These are phyloP conservation scores for Dicrostonyx torquatus DNA, from an alignment of 2,797 vertebrate genomes.

Conservation along the genomic window DNA sequence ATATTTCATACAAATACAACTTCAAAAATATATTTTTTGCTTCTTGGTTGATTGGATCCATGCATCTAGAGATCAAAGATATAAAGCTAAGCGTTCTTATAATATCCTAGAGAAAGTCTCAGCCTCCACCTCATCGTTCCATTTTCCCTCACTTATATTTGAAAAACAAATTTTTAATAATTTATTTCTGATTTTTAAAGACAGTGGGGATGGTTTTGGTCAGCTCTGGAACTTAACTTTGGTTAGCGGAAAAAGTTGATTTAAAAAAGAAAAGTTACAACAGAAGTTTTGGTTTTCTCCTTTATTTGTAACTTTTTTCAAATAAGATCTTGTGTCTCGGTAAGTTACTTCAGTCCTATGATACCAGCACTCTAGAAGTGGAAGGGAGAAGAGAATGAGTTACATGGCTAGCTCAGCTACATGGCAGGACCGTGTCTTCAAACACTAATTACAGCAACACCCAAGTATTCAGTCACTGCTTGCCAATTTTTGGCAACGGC, in stretches of 20 bases:
- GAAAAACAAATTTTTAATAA: background rate
- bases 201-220: background rate
- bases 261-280: conserved; percentile 1
- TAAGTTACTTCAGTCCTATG: background rate
- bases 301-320: background rate
- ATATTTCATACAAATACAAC: background rate
- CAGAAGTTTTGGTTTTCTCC: background rate
- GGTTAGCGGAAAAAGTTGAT: background rate
- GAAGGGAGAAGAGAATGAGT: background rate
- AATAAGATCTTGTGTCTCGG: background rate
- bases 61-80: background rate
- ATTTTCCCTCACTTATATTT: background rate
- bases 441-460: background rate
- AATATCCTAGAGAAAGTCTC: background rate
- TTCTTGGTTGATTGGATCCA: background rate
- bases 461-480: background rate
- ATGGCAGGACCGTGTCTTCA: background rate
- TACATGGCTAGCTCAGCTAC: background rate
- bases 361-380: background rate
- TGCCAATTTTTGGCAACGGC: background rate
- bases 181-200: background rate
- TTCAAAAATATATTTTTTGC: background rate
- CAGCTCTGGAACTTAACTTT: background rate
- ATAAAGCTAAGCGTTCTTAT: background rate
- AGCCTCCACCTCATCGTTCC: background rate